These are phyloP conservation scores for Magallana nippona DNA, from an alignment of 2,888 invertebrate genomes.

Conservation along the genomic window DNA sequence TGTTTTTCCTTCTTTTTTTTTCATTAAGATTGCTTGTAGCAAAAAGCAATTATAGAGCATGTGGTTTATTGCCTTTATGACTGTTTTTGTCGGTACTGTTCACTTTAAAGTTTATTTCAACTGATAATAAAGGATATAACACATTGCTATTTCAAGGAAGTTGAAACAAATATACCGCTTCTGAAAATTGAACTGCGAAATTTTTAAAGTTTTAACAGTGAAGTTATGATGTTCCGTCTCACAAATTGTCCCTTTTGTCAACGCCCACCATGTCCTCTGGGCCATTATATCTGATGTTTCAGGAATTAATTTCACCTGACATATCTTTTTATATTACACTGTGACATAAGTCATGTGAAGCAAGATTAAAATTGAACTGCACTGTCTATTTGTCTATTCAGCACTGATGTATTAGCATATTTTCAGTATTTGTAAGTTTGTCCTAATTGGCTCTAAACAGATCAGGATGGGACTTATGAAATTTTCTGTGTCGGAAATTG, in stretches of 20 bases:
- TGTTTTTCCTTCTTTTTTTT: too few species aligned
- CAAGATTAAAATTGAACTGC: not conserved
- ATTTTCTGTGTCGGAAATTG: slow-evolving; percentile 9
- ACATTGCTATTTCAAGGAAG: not conserved
- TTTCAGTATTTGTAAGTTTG: not conserved
- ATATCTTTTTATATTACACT: not conserved
- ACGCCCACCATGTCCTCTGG: not conserved
- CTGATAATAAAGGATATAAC: not conserved
- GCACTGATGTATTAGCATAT: not conserved
- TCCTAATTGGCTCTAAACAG: not conserved
- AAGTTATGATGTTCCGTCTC: not conserved
- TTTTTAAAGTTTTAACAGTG: not conserved
- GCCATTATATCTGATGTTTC: not conserved
- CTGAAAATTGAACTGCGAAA: not conserved
- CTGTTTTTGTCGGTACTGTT: not conserved
- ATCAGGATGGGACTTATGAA: slow-evolving; percentile 12
- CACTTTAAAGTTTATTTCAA: not conserved
- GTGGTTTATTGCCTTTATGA: not conserved
- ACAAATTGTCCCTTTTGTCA: not conserved
- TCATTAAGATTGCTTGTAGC: too few species aligned
- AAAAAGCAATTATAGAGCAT: too few species aligned
- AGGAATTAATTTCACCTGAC: not conserved
- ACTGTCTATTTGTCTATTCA: not conserved
- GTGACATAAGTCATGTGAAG: slow-evolving; percentile 6
- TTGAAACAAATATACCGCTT: not conserved